Base-by-base conservation (phyloP, 2,888 invertebrate genomes). In the Papilio protenor region DNA sequence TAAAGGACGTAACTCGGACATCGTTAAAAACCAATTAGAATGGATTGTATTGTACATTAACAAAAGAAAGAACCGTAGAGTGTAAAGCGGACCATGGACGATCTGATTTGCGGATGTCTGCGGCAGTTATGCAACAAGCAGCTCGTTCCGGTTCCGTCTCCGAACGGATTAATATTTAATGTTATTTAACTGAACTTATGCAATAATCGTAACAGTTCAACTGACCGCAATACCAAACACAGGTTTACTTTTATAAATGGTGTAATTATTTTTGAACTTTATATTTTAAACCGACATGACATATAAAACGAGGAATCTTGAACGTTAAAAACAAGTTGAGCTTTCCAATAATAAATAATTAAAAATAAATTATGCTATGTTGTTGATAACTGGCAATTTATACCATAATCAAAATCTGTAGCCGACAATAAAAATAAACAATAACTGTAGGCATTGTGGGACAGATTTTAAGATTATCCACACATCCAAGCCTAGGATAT, bases 21-120 rank as follows among this genome's bases (percentile, higher is more conserved):
- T 69, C 66, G 66, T 69, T 69, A 69, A 69, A 69, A 69, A 69
- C n/a, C 66, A 21, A 69, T 69, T 69, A 61, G 61, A 69, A 69
- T 69, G 66, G 2, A 69, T 69, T 69, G n/a, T 69, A 45, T 69
- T 69, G 66, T 69, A 45, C 45, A 69, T 45, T 69, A 75, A 66
- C 33, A 14, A 66, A 74, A 49, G n/a, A 66, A 55, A 69, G 21
- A 52, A 23, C 8, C 16, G 5, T 40, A 40, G n/a, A 69, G 45
- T 45, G 66, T 1, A 23, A 12, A 55, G 6, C 11, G 11, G 45
- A 45, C 0, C 40, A 12, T 21, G 16, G 40, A 66, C 69, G 23
- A 61, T 74, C 74, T n/a, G 55, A 10, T 75, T 75, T 57, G 75
- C n/a, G 55, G 55, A 69, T 70, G 69, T 55, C 33, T 40, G 45